Conservation (phyloP, 37 sponge, comb jelly and placozoan species). For the Halisarca cf. caerulea region DNA sequence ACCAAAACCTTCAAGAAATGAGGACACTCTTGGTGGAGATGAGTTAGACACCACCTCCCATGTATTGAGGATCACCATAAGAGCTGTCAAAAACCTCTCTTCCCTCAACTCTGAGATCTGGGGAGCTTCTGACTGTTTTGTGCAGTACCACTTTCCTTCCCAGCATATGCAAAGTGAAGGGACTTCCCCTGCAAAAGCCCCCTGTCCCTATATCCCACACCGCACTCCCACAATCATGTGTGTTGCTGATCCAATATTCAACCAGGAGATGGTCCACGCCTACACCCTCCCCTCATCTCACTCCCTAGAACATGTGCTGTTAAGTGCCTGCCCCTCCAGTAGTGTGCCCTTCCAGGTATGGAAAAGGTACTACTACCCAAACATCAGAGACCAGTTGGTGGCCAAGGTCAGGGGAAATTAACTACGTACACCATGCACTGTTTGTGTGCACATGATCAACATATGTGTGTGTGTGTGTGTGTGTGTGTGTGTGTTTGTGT, state of each 20-base stretch:
- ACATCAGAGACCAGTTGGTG: constrained; percentile 85
- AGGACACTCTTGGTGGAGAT: background rate
- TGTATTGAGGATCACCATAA: constrained; percentile 49
- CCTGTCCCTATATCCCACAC: constrained; percentile 3
- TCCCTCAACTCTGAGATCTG: constrained; percentile 54
- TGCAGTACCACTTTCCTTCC: constrained; percentile 83
- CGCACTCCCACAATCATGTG: constrained; percentile 69
- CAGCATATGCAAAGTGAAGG: background rate
- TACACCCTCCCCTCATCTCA: constrained; percentile 23
- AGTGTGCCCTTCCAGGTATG: constrained; percentile 86
- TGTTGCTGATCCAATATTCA: constrained; percentile 57
- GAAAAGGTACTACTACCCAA: constrained; percentile 90
- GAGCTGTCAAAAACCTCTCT: constrained; percentile 36
- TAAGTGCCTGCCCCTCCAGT: constrained; percentile 25
- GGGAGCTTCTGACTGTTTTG: constrained; percentile 90
- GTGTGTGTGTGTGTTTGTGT: constrained; percentile 31
- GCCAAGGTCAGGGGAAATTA: too few species aligned
- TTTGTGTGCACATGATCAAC: background rate
- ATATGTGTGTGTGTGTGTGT: background rate
- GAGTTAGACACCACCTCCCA: background rate
- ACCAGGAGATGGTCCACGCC: constrained; percentile 49
- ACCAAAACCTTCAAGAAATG: background rate
- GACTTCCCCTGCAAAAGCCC: background rate
- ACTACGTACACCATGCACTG: too few species aligned
- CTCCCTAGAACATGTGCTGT: constrained; percentile 51